Evolutionary conservation across 2,113 vertebrate genomes (phyloP).

Genomic region (Bostrychus sinensis): DNA sequence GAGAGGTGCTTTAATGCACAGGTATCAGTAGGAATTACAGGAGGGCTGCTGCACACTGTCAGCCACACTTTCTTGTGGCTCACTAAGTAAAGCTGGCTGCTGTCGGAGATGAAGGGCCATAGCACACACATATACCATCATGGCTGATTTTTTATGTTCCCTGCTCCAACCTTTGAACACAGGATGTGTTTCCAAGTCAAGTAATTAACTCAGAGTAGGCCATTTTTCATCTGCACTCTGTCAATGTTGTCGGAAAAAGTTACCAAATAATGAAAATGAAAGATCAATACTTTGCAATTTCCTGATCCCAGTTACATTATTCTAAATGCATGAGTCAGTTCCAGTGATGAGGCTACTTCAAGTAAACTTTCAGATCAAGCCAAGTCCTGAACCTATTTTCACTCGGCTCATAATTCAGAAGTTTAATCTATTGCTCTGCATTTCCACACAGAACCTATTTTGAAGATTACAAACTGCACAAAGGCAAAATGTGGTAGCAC

Average conservation of each 20-base stretch:
- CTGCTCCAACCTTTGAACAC: slow-evolving; percentile 71
- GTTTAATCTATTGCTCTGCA: slow-evolving; percentile 58
- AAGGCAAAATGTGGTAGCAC: slow-evolving; percentile 59
- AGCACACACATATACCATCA: slow-evolving; percentile 74
- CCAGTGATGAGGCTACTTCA: slow-evolving; percentile 70
- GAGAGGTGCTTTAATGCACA: slow-evolving; percentile 68
- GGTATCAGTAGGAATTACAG: slow-evolving; percentile 77
- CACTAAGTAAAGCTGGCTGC: slow-evolving; percentile 70
- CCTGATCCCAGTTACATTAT: slow-evolving; percentile 47
- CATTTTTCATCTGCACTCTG: slow-evolving; percentile 54
- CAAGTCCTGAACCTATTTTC: slow-evolving; percentile 62
- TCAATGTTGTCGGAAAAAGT: slow-evolving; percentile 40
- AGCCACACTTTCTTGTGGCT: slow-evolving; percentile 79
- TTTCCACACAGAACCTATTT: slow-evolving; percentile 56
- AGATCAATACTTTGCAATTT: slow-evolving; percentile 62
- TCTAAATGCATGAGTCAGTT: slow-evolving; percentile 51
- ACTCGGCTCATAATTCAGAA: slow-evolving; percentile 61
- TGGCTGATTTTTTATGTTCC: slow-evolving; percentile 64
- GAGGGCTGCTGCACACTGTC: slow-evolving; percentile 65
- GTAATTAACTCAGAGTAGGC: slow-evolving; percentile 64
- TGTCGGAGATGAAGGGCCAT: slow-evolving; percentile 68
- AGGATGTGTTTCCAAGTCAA: slow-evolving; percentile 71
- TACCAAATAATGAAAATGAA: slow-evolving; percentile 56
- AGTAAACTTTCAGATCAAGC: slow-evolving; percentile 60
- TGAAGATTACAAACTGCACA: slow-evolving; percentile 56